A percentile compares a stretch with the other conserved stretches of the same genome.
Evolutionary conservation across 2,888 invertebrate genomes (phyloP).

Genomic region (Erebia ligea): DNA sequence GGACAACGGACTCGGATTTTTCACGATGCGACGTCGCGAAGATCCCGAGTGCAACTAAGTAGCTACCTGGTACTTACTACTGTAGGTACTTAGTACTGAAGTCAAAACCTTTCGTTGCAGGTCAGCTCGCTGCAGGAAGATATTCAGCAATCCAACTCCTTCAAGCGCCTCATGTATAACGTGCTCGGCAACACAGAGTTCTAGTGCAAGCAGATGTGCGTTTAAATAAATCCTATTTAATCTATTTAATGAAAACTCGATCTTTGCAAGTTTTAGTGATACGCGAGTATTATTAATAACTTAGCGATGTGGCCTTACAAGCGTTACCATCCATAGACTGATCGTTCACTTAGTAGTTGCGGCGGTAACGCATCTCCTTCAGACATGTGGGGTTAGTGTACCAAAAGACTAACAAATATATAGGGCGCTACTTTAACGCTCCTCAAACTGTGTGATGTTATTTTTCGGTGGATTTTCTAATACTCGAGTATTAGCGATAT

Average conservation of each 20-base stretch:
- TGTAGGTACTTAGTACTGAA: too few relatives aligned
- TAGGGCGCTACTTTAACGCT: conserved; percentile 64
- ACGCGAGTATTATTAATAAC: conserved; percentile 33
- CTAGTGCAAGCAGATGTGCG: conserved; percentile 50
- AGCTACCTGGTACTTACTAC: too few relatives aligned
- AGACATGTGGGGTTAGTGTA: conserved; percentile 64
- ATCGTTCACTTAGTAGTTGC: conserved; percentile 21
- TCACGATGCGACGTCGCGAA: too few relatives aligned
- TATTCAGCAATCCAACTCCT: conserved; percentile 96
- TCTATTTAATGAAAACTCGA: conserved; percentile 16
- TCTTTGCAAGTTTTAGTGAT: conserved; percentile 28
- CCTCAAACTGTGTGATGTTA: conserved; percentile 75
- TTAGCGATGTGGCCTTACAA: conserved; percentile 20
- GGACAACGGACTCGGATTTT: too few relatives aligned
- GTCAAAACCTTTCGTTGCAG: conserved; percentile 61
- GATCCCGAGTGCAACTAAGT: too few relatives aligned
- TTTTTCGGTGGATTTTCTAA: conserved; percentile 81
- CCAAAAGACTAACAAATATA: conserved; percentile 77
- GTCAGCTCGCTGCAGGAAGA: conserved; percentile 89
- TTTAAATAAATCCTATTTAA: neutral
- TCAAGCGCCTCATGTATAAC: conserved; percentile 96
- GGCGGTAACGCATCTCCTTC: conserved; percentile 52
- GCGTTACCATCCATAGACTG: conserved; percentile 14
- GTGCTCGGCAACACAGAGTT: conserved; percentile 91
- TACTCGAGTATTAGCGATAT: conserved; percentile 82